phyloP scores from a whole-genome alignment of 2,888 invertebrate genomes.

The Fragum sueziense region DNA sequence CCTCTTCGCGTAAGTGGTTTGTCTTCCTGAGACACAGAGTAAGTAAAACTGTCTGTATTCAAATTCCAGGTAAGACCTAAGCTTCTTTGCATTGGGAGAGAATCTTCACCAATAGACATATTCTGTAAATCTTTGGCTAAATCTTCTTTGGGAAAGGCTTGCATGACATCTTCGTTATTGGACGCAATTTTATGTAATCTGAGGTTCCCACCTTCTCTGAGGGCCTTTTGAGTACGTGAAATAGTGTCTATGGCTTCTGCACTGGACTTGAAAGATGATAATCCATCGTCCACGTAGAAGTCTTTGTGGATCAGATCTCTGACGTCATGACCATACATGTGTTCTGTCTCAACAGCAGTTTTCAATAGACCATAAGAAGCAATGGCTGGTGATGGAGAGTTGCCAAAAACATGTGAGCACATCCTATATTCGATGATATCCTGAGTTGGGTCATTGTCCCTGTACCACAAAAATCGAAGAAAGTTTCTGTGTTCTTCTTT shows the following conservation, averaged over 20 bases:
- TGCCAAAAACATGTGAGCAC: no score
- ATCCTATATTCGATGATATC: background rate
- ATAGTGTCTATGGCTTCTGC: background rate
- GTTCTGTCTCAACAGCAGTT: background rate
- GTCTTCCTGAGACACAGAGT: background rate
- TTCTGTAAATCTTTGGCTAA: constrained; percentile 31
- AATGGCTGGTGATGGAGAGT: background rate
- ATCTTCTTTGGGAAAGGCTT: constrained; percentile 33
- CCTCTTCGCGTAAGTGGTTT: constrained; percentile 56
- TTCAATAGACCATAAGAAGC: background rate
- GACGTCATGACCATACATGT: background rate
- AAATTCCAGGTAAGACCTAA: constrained; percentile 39
- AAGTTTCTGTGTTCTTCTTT: background rate
- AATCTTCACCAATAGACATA: constrained; percentile 15
- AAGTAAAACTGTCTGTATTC: constrained; percentile 24
- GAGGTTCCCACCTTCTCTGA: background rate
- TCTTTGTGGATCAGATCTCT: background rate
- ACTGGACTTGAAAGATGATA: background rate
- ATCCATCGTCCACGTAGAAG: background rate
- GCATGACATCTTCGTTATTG: background rate
- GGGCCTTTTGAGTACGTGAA: background rate
- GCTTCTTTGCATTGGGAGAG: constrained; percentile 32
- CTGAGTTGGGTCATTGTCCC: background rate
- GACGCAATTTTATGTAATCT: background rate
- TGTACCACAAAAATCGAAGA: background rate